Percentiles rank a stretch among this genome's conserved stretches.
Evolutionary conservation across 2,113 vertebrate species (phyloP).

Genomic region (Ailurus styani): DNA sequence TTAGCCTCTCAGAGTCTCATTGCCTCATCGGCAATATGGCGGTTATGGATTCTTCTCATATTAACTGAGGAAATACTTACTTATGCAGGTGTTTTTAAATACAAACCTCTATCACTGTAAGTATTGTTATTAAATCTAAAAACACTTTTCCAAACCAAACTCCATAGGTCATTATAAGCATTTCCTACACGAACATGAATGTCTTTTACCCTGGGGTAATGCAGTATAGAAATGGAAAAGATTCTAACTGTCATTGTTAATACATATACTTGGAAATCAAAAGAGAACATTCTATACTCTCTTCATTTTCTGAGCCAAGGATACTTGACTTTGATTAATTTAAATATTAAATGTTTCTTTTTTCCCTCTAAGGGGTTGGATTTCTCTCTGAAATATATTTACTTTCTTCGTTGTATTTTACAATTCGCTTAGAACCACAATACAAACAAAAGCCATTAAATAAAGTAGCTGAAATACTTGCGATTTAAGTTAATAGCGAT

Average conservation of each 20-base stretch:
- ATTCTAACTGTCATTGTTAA: background rate
- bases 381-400: slow-evolving; percentile 20
- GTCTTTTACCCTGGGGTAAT: background rate
- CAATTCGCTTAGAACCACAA: background rate
- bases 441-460: background rate
- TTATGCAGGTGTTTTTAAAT: background rate
- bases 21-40: background rate
- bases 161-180: background rate
- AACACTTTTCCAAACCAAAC: background rate
- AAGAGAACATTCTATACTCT: background rate
- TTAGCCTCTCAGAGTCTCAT: background rate
- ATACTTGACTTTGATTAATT: background rate
- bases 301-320: background rate
- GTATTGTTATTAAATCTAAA: background rate
- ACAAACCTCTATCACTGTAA: background rate
- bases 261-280: background rate
- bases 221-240: background rate
- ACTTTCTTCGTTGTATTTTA: background rate
- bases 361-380: background rate
- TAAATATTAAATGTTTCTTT: background rate
- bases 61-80: background rate
- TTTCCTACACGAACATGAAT: background rate
- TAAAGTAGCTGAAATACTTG: background rate
- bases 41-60: background rate
- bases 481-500: background rate